These are phyloP conservation scores for Neomorphus geoffroyi DNA, from an alignment of 2,797 vertebrate species.

Conservation along the genomic window DNA sequence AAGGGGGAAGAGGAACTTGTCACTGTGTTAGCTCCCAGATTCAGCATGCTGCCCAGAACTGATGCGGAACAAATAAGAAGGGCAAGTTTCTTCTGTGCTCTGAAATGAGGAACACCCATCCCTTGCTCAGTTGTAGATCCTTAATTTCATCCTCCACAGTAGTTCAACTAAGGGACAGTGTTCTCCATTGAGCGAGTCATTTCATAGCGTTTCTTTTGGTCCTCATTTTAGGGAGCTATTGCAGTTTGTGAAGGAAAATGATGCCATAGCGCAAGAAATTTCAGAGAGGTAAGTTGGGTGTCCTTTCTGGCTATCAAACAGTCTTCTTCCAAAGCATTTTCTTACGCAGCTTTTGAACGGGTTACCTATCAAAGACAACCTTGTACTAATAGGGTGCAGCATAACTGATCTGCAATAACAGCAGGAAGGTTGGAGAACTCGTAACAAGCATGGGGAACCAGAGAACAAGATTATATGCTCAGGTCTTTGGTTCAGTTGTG, in stretches of 20 bases:
- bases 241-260: constrained; percentile 91
- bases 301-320: background rate
- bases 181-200: background rate
- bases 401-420: background rate
- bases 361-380: background rate
- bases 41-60: background rate
- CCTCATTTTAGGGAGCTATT: constrained; percentile 85
- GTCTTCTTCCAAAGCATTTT: background rate
- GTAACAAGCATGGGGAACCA: background rate
- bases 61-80: background rate
- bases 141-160: background rate
- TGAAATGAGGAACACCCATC: background rate
- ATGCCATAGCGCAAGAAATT: constrained; percentile 86
- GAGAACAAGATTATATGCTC: background rate
- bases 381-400: background rate
- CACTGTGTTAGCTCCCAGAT: background rate
- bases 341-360: background rate
- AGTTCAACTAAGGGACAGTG: background rate
- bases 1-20: background rate
- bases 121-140: background rate
- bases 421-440: background rate
- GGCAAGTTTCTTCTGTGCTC: background rate
- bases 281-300: constrained; percentile 82
- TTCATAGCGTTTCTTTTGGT: background rate
- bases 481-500: background rate